These are phyloP conservation scores for Agrotis clavis DNA, from an alignment of 2,888 invertebrate genomes.

Conservation along the genomic window DNA sequence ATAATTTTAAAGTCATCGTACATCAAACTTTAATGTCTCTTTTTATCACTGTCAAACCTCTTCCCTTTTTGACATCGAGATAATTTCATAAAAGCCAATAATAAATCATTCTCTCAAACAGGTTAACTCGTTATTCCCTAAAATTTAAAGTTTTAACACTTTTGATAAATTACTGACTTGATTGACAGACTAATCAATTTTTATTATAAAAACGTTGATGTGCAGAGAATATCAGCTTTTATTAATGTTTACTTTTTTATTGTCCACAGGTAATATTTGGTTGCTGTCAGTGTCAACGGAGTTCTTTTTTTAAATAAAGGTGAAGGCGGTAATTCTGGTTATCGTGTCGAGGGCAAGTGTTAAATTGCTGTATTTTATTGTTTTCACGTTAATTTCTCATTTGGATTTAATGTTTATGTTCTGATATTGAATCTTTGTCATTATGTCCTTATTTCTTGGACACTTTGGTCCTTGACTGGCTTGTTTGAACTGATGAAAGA, in stretches of 20 bases:
- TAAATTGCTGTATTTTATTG: slow-evolving; percentile 55
- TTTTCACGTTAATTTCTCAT: slow-evolving; percentile 27
- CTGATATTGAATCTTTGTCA: slow-evolving; percentile 17
- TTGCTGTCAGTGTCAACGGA: slow-evolving; percentile 38
- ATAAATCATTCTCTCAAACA: slow-evolving; percentile 42
- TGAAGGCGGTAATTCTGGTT: slow-evolving; percentile 52
- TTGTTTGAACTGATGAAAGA: neutral
- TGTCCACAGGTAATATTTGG: slow-evolving; percentile 72
- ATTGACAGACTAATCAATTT: slow-evolving; percentile 65
- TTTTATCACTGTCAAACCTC: slow-evolving; percentile 29
- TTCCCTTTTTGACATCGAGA: slow-evolving; percentile 29
- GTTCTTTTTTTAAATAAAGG: slow-evolving; percentile 45
- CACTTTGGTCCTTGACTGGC: neutral
- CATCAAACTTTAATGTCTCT: slow-evolving; percentile 9
- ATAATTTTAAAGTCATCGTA: neutral
- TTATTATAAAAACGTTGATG: slow-evolving; percentile 23
- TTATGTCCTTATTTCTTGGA: neutral
- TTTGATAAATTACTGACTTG: slow-evolving; percentile 55
- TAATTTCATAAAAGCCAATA: slow-evolving; percentile 33
- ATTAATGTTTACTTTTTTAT: slow-evolving; percentile 59
- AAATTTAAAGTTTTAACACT: slow-evolving; percentile 43
- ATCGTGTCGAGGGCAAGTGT: slow-evolving; percentile 52
- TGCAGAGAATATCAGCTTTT: slow-evolving; percentile 5
- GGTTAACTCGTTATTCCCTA: slow-evolving; percentile 16
- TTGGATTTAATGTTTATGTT: slow-evolving; percentile 12